These are phyloP conservation scores for Microtus oregoni DNA, from an alignment of 2,113 vertebrate species.

Conservation along the genomic window DNA sequence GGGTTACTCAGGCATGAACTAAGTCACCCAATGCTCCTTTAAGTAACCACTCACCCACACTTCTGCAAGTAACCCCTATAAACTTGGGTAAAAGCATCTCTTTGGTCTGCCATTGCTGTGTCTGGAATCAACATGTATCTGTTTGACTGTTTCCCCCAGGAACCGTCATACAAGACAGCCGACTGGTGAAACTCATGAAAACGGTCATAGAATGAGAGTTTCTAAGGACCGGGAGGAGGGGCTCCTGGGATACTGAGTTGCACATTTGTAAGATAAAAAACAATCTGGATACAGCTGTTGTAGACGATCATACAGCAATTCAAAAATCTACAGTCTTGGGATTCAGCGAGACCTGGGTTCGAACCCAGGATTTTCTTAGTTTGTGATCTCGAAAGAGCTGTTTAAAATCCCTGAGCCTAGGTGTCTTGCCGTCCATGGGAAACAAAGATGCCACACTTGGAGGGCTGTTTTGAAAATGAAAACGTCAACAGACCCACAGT, in stretches of 20 bases:
- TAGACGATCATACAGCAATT: not conserved
- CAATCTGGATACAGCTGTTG: not conserved
- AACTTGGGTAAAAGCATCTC: not conserved
- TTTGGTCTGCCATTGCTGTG: not conserved
- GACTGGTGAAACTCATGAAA: not conserved
- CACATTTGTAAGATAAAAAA: not conserved
- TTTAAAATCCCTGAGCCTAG: not conserved
- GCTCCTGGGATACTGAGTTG: not conserved
- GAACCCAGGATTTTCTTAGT: rapidly evolving
- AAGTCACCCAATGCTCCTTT: not conserved
- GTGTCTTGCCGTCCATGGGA: not conserved
- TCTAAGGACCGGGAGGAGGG: not conserved
- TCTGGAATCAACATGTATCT: not conserved
- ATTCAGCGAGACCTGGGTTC: not conserved
- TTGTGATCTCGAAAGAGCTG: not conserved
- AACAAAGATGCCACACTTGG: not conserved
- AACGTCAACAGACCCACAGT: not conserved
- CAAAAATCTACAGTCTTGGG: not conserved
- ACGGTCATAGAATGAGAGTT: not conserved
- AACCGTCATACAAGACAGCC: not conserved
- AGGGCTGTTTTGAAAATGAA: not conserved
- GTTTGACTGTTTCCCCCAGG: not conserved
- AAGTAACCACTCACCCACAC: not conserved
- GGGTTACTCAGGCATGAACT: not conserved
- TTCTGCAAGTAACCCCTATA: not conserved